Conservation (phyloP, 2,113 vertebrate species). For the Xiphophorus maculatus region DNA sequence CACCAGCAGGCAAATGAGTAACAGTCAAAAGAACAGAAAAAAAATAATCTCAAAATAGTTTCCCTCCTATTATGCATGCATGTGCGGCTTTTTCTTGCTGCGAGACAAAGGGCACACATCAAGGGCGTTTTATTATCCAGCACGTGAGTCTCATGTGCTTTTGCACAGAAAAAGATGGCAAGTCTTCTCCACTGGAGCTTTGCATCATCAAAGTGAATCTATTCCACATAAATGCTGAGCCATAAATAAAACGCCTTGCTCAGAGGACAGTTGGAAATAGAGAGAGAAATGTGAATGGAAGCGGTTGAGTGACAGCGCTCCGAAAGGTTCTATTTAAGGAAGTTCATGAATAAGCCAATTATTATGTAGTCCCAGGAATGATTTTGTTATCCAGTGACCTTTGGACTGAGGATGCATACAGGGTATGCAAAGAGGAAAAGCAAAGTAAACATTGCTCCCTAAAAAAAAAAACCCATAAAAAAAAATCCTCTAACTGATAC, state of each 20-base stretch:
- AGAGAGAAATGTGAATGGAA: slow-evolving; percentile 49
- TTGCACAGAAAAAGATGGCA: slow-evolving; percentile 66
- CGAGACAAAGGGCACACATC: slow-evolving; percentile 68
- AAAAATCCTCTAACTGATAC: slow-evolving; percentile 1
- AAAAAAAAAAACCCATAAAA: neutral
- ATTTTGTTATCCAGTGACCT: slow-evolving; percentile 56
- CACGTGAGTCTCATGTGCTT: slow-evolving; percentile 66
- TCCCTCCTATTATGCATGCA: slow-evolving; percentile 63
- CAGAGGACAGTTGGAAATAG: slow-evolving; percentile 34
- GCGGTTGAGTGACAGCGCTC: slow-evolving; percentile 45
- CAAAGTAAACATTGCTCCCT: slow-evolving; percentile 9
- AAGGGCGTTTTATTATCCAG: slow-evolving; percentile 64
- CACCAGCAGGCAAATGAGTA: slow-evolving; percentile 58
- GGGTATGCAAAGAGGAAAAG: slow-evolving; percentile 6
- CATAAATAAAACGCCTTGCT: slow-evolving; percentile 59
- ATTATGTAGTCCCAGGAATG: slow-evolving; percentile 53
- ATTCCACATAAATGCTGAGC: slow-evolving; percentile 60
- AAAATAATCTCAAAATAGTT: slow-evolving; percentile 65
- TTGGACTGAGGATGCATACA: slow-evolving; percentile 26
- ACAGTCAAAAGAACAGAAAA: slow-evolving; percentile 43
- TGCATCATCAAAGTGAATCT: slow-evolving; percentile 63
- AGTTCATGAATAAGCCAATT: slow-evolving; percentile 59
- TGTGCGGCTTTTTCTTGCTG: slow-evolving; percentile 51
- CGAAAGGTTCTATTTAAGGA: slow-evolving; percentile 46
- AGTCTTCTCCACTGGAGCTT: slow-evolving; percentile 44